phyloP scores from a whole-genome alignment of 2,113 vertebrate genomes.

The Dromiciops gliroides region DNA sequence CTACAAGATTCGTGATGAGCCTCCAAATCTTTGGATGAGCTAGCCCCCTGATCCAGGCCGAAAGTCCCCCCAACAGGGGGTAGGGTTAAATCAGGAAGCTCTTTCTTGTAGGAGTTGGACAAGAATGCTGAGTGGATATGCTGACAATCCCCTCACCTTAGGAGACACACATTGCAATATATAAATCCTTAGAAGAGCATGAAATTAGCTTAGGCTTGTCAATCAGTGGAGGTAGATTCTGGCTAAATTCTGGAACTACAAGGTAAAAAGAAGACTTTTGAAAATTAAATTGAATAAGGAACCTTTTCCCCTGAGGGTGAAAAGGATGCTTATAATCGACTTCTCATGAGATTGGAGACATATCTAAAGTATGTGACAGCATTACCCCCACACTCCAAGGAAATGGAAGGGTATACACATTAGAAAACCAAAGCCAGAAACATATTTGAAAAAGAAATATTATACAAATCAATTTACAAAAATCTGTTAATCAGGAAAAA shows the following conservation, averaged over 20 bases:
- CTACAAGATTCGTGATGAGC: too few relatives aligned
- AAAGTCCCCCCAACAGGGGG: too few relatives aligned
- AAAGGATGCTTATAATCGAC: conserved; percentile 39
- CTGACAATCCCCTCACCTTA: not conserved
- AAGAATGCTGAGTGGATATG: not conserved
- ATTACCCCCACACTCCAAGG: not conserved
- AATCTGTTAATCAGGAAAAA: conserved; percentile 27
- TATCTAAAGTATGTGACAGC: not conserved
- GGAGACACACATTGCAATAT: not conserved
- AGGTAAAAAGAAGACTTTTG: conserved; percentile 41
- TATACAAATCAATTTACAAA: not conserved
- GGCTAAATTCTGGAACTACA: conserved; percentile 40
- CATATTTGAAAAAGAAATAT: not conserved
- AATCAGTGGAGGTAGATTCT: conserved; percentile 17
- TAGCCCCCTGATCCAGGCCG: too few relatives aligned
- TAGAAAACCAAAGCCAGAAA: not conserved
- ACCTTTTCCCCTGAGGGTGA: conserved; percentile 5
- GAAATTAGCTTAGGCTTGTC: conserved; percentile 5
- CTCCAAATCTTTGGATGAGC: too few relatives aligned
- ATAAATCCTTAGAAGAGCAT: not conserved
- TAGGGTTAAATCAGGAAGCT: not conserved
- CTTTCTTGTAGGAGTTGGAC: not conserved
- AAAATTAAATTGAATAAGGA: conserved; percentile 53
- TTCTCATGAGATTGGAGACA: conserved; percentile 23
- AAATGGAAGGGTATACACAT: not conserved